phyloP scores from a whole-genome alignment of 2,113 vertebrate genomes.

The Hippolais icterina region DNA sequence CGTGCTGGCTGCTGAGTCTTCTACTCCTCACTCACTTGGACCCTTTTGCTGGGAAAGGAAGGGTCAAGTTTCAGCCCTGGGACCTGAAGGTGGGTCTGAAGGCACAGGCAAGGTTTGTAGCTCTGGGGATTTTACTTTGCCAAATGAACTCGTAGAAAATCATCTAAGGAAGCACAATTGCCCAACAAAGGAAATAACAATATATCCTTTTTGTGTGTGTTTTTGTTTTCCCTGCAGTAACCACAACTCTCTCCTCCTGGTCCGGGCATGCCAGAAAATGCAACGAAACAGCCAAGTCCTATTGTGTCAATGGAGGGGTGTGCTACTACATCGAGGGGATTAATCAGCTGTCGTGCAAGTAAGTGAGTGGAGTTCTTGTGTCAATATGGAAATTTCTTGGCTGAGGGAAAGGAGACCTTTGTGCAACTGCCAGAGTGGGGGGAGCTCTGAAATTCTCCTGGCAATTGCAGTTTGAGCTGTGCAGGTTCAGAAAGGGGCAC shows the following conservation, averaged over 20 bases:
- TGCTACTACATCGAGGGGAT: slow-evolving; percentile 98
- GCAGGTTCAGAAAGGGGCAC: neutral
- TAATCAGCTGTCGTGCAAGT: slow-evolving; percentile 98
- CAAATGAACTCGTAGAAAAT: neutral
- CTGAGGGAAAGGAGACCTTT: neutral
- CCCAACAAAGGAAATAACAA: slow-evolving; percentile 2
- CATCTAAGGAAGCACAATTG: neutral
- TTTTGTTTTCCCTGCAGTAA: slow-evolving; percentile 77
- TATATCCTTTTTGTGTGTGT: slow-evolving; percentile 32
- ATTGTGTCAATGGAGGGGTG: slow-evolving; percentile 95
- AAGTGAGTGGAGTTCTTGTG: slow-evolving; percentile 76
- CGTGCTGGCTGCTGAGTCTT: neutral
- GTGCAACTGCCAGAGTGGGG: neutral
- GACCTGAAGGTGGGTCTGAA: neutral
- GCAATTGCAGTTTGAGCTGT: neutral
- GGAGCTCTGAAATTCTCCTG: neutral
- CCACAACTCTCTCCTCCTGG: slow-evolving; percentile 88
- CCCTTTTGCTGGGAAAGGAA: neutral
- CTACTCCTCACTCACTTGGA: neutral
- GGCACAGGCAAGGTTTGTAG: neutral
- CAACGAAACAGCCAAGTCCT: slow-evolving; percentile 94
- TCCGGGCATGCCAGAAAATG: slow-evolving; percentile 93
- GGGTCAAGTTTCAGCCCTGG: neutral
- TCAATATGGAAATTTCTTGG: neutral
- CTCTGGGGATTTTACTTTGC: neutral